A percentile compares a stretch with the other conserved stretches of the same genome.
Evolutionary conservation across 2,113 vertebrate genomes (phyloP).

Genomic region (Saguinus midas): DNA sequence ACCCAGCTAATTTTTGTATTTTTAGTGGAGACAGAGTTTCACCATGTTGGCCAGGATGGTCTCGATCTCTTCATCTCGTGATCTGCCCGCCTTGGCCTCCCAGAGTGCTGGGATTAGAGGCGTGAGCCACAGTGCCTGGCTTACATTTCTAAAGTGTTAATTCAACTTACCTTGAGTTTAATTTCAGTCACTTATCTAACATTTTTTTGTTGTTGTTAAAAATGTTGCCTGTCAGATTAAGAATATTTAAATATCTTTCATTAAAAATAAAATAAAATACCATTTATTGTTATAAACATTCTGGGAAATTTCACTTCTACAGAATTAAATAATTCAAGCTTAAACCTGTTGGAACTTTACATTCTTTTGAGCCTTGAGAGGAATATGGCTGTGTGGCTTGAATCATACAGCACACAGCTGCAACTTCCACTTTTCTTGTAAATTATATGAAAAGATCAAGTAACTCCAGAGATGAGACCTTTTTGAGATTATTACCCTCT

Average conservation of each 20-base stretch:
- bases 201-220: not conserved
- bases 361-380: not conserved
- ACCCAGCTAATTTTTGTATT: too few species aligned
- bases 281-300: not conserved
- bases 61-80: too few species aligned
- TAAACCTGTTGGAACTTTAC: not conserved
- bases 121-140: too few species aligned
- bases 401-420: not conserved
- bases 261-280: not conserved
- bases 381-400: not conserved
- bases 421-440: not conserved
- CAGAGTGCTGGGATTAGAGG: too few species aligned
- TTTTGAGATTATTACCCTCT: not conserved
- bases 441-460: not conserved
- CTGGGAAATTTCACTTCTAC: not conserved
- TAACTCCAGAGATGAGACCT: too few species aligned
- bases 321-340: not conserved
- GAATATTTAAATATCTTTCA: not conserved
- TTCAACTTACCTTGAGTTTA: not conserved
- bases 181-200: not conserved
- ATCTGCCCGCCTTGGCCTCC: too few species aligned
- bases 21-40: too few species aligned
- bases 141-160: not conserved
- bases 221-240: not conserved
- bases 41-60: too few species aligned